A percentile compares a stretch with the other conserved stretches of the same genome.
Evolutionary conservation across 2,113 vertebrate species (phyloP).

Genomic region (Coryphaenoides rupestris): DNA sequence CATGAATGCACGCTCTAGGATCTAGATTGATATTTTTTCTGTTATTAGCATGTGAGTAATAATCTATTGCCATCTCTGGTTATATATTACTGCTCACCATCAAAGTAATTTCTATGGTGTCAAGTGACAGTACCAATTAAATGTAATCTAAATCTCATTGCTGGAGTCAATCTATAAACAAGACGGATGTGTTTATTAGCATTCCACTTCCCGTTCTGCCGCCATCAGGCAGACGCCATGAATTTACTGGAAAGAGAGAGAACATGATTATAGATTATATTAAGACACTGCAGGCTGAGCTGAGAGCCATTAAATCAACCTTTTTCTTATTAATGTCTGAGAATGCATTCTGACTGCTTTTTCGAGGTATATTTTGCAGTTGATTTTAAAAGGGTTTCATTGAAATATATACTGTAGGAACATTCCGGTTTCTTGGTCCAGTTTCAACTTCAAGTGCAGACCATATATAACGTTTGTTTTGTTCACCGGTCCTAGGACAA

Average conservation of each 20-base stretch:
- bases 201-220: slow-evolving; percentile 38
- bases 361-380: neutral
- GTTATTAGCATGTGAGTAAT: neutral
- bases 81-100: slow-evolving; percentile 4
- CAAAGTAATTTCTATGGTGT: slow-evolving; percentile 7
- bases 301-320: slow-evolving; percentile 16
- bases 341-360: neutral
- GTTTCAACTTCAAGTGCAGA: no score
- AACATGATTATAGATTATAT: slow-evolving; percentile 27
- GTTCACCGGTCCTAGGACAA: no score
- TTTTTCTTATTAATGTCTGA: slow-evolving; percentile 19
- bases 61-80: neutral
- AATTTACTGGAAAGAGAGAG: slow-evolving; percentile 18
- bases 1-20: neutral
- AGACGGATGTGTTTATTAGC: slow-evolving; percentile 25
- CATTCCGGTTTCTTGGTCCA: no score
- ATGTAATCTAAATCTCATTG: slow-evolving; percentile 12
- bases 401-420: no score
- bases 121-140: neutral
- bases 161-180: neutral
- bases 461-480: no score
- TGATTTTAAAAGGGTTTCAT: no score
- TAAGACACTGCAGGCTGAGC: slow-evolving; percentile 14
- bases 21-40: neutral
- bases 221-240: slow-evolving; percentile 26